Conservation (phyloP, 1,140 invertebrate genomes). For the Hycleus cichorii region DNA sequence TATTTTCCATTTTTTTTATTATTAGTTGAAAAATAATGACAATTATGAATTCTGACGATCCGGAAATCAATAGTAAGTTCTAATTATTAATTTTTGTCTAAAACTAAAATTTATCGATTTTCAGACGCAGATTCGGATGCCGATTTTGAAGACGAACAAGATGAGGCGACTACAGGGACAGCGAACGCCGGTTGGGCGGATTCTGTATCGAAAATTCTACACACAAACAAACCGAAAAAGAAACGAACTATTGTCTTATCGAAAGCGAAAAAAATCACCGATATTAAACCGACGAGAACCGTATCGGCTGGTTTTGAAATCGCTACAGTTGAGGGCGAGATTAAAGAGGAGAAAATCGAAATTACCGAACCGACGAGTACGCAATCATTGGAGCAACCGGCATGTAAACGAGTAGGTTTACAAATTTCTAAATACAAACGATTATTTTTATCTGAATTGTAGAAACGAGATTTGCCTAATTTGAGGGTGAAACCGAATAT, state of each 20-base stretch:
- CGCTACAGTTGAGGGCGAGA: constrained; percentile 42
- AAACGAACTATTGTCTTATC: constrained; percentile 67
- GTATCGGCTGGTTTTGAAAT: constrained; percentile 44
- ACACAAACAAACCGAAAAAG: constrained; percentile 63
- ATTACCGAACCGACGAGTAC: constrained; percentile 35
- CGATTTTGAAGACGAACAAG: too few relatives aligned
- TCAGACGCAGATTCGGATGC: too few relatives aligned
- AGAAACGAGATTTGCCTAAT: constrained; percentile 56
- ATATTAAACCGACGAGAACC: constrained; percentile 46
- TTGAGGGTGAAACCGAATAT: constrained; percentile 67
- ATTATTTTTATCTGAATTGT: constrained; percentile 32
- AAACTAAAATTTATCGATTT: too few relatives aligned
- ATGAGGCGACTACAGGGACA: background rate
- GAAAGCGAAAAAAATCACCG: constrained; percentile 62
- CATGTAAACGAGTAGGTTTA: constrained; percentile 41
- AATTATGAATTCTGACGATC: too few relatives aligned
- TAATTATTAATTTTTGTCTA: too few relatives aligned
- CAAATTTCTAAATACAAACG: background rate
- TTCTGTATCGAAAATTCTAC: constrained; percentile 66
- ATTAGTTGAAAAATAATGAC: too few relatives aligned
- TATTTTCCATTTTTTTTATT: too few relatives aligned
- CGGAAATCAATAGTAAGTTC: too few relatives aligned
- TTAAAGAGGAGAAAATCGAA: constrained; percentile 42
- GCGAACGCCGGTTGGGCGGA: constrained; percentile 58
- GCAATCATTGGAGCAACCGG: constrained; percentile 26